These are phyloP conservation scores for Temnothorax ravouxi DNA, from an alignment of 2,888 invertebrate genomes.

Conservation along the genomic window DNA sequence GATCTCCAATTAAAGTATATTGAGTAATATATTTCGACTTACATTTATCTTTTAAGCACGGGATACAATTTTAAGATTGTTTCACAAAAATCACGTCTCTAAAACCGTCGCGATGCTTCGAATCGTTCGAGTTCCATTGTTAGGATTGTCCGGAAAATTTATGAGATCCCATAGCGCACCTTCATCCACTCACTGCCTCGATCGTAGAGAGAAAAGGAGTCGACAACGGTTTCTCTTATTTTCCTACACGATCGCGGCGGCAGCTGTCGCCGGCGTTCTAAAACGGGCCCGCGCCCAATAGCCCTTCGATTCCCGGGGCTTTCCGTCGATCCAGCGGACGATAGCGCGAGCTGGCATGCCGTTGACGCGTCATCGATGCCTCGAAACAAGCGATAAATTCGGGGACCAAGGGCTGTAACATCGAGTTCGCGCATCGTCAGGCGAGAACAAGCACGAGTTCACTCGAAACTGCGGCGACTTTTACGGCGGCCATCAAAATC, in stretches of 20 bases:
- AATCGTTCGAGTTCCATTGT: slow-evolving; percentile 48
- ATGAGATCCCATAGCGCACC: slow-evolving; percentile 55
- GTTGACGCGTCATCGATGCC: slow-evolving; percentile 76
- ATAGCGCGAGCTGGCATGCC: slow-evolving; percentile 69
- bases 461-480: slow-evolving; percentile 24
- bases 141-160: slow-evolving; percentile 63
- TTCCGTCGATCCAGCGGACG: slow-evolving; percentile 71
- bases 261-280: slow-evolving; percentile 69
- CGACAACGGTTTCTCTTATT: slow-evolving; percentile 67
- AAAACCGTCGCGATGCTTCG: background rate
- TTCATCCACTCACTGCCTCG: slow-evolving; percentile 55
- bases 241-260: slow-evolving; percentile 65
- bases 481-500: slow-evolving; percentile 38
- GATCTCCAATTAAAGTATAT: background rate
- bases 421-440: slow-evolving; percentile 19
- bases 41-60: background rate
- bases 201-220: slow-evolving; percentile 35
- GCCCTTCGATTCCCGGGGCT: slow-evolving; percentile 52
- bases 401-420: slow-evolving; percentile 53
- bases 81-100: slow-evolving; percentile 12
- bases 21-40: background rate
- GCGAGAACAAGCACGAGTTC: slow-evolving; percentile 4
- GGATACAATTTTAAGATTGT: background rate
- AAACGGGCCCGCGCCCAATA: slow-evolving; percentile 58
- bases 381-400: slow-evolving; percentile 78